These are phyloP conservation scores for Sorex fumeus DNA, from an alignment of 2,113 vertebrate genomes.

Conservation along the genomic window DNA sequence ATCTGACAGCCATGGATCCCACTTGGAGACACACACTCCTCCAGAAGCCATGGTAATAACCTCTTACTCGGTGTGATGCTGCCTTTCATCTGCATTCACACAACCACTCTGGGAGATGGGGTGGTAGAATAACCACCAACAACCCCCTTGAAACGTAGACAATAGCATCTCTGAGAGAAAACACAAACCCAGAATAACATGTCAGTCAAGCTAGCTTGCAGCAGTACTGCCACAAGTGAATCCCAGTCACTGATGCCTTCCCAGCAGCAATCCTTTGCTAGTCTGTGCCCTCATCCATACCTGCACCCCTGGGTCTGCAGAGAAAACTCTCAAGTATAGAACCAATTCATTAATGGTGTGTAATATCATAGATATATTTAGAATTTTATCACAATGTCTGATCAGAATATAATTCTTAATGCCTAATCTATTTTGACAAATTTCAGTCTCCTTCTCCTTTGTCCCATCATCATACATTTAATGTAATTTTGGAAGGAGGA, in stretches of 20 bases:
- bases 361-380: slow-evolving; percentile 59
- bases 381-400: slow-evolving; percentile 53
- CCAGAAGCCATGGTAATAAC: slow-evolving; percentile 43
- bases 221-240: background rate
- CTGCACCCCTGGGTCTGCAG: slow-evolving; percentile 21
- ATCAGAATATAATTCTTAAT: slow-evolving; percentile 46
- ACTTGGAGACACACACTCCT: slow-evolving; percentile 48
- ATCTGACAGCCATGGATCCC: slow-evolving; percentile 51
- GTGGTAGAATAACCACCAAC: background rate
- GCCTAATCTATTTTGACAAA: slow-evolving; percentile 4
- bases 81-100: slow-evolving; percentile 32
- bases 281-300: slow-evolving; percentile 25
- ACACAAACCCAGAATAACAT: background rate
- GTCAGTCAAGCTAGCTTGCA: background rate
- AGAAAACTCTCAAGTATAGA: slow-evolving; percentile 23
- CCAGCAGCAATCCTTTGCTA: background rate
- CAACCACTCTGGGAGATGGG: background rate
- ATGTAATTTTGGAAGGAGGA: slow-evolving; percentile 16
- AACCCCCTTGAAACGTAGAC: background rate
- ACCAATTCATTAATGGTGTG: slow-evolving; percentile 1
- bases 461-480: background rate
- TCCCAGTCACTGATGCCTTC: background rate
- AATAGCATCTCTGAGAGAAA: slow-evolving; percentile 31
- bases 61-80: background rate
- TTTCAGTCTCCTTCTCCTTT: slow-evolving; percentile 29